Evolutionary conservation across 2,797 vertebrate genomes (phyloP).

Genomic region (Chrosomus eos): DNA sequence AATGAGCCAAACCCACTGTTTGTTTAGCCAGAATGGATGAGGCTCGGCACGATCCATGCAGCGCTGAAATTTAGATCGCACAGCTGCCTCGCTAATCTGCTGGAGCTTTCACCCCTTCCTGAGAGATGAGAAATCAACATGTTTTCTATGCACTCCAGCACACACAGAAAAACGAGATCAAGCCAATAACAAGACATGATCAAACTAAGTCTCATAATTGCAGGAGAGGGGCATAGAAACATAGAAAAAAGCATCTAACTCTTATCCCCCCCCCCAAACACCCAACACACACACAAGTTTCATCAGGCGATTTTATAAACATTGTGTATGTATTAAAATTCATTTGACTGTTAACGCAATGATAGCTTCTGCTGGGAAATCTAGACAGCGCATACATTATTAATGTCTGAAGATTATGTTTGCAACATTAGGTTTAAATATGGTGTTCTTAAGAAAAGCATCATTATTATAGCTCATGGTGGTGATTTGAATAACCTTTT

Average conservation of each 20-base stretch:
- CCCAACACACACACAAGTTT: not conserved
- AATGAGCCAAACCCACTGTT: conserved; percentile 60
- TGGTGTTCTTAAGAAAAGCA: not conserved
- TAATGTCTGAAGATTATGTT: not conserved
- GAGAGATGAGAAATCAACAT: conserved; percentile 50
- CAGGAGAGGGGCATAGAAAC: not conserved
- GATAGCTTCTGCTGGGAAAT: conserved; percentile 35
- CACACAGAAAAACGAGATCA: conserved; percentile 9
- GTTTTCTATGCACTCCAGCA: conserved; percentile 41
- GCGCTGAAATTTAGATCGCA: conserved; percentile 69
- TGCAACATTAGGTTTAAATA: not conserved
- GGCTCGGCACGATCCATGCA: conserved; percentile 46
- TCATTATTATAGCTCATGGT: not conserved
- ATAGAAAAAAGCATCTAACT: not conserved
- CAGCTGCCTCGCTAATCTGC: conserved; percentile 19
- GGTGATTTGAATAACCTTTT: not conserved
- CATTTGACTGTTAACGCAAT: conserved; percentile 35
- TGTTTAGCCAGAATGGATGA: conserved; percentile 57
- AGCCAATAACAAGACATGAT: conserved; percentile 5
- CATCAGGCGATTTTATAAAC: conserved; percentile 6
- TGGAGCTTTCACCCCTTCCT: conserved; percentile 45
- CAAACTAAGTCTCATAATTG: not conserved
- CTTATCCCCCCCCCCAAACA: not conserved
- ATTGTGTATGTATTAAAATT: conserved; percentile 50
- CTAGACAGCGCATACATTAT: not conserved